A percentile compares a stretch with the other conserved stretches of the same genome.
Evolutionary conservation across 2,113 vertebrate genomes (phyloP).

Genomic region (Sisor rabdophorus): DNA sequence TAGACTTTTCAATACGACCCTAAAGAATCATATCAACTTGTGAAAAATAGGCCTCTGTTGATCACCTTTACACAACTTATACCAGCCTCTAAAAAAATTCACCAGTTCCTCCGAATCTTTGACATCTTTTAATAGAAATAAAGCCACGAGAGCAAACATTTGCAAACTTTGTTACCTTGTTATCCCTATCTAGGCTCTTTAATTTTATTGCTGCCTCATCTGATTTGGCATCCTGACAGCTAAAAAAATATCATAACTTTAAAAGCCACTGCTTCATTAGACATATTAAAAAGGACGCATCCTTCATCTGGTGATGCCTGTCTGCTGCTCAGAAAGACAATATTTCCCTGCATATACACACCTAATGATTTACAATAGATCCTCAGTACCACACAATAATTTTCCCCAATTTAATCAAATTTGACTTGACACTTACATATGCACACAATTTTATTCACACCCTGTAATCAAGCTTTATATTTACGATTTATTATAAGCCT

Average conservation of each 20-base stretch:
- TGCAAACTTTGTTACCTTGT: conserved; percentile 22
- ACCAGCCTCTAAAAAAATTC: neutral
- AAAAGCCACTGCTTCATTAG: conserved; percentile 18
- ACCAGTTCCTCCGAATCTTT: neutral
- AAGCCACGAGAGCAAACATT: conserved; percentile 9
- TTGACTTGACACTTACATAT: no score
- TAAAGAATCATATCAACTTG: no score
- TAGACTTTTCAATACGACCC: no score
- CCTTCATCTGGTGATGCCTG: neutral
- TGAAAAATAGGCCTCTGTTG: no score
- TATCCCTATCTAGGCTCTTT: conserved; percentile 26
- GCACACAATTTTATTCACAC: no score
- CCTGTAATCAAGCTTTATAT: no score
- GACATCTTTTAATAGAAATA: conserved; percentile 20
- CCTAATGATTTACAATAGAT: neutral
- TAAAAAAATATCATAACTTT: conserved; percentile 21
- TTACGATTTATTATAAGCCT: no score
- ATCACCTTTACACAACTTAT: neutral
- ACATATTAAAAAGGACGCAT: neutral
- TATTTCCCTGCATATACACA: neutral
- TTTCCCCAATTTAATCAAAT: no score
- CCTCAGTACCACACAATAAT: neutral
- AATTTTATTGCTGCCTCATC: conserved; percentile 29
- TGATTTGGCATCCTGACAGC: conserved; percentile 21
- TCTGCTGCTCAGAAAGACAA: neutral